These are phyloP conservation scores for Sebastes matsubarae DNA, from an alignment of 2,797 vertebrate genomes.

Conservation along the genomic window DNA sequence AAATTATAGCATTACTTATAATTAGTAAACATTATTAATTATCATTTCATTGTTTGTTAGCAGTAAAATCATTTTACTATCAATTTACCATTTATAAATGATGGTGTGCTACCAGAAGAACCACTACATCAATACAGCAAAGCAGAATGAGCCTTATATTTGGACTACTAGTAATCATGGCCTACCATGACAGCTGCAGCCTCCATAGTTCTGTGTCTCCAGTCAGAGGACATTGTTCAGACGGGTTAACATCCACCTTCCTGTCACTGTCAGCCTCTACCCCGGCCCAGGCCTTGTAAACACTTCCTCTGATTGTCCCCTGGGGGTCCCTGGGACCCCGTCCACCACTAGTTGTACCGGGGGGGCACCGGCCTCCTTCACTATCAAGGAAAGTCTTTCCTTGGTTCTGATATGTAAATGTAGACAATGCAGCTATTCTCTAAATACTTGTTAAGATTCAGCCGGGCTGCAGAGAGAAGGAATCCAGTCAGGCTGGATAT, in stretches of 20 bases:
- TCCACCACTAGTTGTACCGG: neutral
- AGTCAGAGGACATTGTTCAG: constrained; percentile 27
- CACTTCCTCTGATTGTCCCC: constrained; percentile 68
- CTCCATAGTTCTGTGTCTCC: neutral
- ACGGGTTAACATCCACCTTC: constrained; percentile 51
- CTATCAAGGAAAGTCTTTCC: constrained; percentile 2
- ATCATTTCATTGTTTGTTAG: too few relatives aligned
- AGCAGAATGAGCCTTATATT: neutral
- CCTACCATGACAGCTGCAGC: neutral
- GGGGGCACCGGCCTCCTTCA: neutral
- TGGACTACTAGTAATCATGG: neutral
- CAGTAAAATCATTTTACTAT: too few relatives aligned
- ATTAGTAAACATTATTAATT: too few relatives aligned
- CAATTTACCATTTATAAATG: too few relatives aligned
- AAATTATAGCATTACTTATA: too few relatives aligned
- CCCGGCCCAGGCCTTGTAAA: constrained; percentile 11
- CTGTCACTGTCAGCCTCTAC: constrained; percentile 31
- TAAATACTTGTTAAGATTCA: neutral
- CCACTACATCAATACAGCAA: neutral
- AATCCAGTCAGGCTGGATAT: constrained; percentile 23
- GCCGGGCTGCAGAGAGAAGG: neutral
- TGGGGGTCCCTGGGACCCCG: constrained; percentile 14
- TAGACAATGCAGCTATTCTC: neutral
- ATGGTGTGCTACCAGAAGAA: too few relatives aligned
- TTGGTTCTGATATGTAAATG: neutral